Percentiles rank a stretch among this genome's conserved stretches.
Evolutionary conservation across 2,888 invertebrate genomes (phyloP).

Genomic region (Matsumyia berberina): DNA sequence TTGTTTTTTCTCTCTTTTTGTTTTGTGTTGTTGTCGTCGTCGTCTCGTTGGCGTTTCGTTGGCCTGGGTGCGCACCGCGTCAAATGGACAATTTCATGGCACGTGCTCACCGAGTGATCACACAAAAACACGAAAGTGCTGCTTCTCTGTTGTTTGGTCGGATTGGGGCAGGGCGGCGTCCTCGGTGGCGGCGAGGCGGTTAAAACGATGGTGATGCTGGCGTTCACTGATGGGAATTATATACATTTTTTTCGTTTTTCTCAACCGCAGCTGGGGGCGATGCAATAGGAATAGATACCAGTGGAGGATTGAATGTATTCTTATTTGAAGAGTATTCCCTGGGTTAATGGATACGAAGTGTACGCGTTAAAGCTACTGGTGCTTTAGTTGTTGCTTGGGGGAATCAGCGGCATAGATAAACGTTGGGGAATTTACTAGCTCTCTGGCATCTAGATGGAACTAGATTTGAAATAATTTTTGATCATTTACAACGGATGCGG

Average conservation of each 20-base stretch:
- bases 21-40: conserved; percentile 19
- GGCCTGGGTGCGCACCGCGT: conserved; percentile 63
- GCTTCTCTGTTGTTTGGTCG: conserved; percentile 21
- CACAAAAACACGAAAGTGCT: conserved; percentile 57
- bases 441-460: conserved; percentile 3
- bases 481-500: conserved; percentile 21
- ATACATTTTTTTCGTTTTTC: conserved; percentile 21
- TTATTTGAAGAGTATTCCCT: conserved; percentile 22
- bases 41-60: conserved; percentile 20
- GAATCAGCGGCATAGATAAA: not conserved
- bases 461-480: conserved; percentile 25
- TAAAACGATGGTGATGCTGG: conserved; percentile 30
- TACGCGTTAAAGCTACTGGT: conserved; percentile 19
- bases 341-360: conserved; percentile 45
- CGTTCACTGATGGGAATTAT: conserved; percentile 37
- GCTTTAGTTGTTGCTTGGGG: not conserved
- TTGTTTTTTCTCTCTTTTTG: conserved; percentile 33
- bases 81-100: conserved; percentile 77
- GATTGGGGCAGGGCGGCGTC: not conserved
- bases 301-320: conserved; percentile 20
- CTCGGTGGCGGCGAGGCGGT: conserved; percentile 1
- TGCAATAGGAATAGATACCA: conserved; percentile 43
- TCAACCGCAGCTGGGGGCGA: conserved; percentile 47
- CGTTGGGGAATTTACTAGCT: not conserved
- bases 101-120: conserved; percentile 81